Evolutionary conservation across 1,140 invertebrate genomes (phyloP).

Genomic region (Arion vulgaris): DNA sequence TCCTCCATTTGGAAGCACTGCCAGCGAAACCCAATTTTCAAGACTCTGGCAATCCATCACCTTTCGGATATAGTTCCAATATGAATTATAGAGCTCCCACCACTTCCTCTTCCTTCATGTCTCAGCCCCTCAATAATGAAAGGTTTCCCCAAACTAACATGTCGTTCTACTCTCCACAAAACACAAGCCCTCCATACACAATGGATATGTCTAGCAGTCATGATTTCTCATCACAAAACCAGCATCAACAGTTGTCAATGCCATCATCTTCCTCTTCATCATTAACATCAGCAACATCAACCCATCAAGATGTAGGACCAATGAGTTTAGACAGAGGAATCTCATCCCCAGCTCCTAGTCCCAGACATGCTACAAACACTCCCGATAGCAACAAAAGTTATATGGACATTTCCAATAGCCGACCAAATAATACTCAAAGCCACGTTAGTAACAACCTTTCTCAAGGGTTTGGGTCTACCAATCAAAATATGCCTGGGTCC

Average conservation of each 20-base stretch:
- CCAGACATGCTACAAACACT: constrained; percentile 14
- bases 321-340: neutral
- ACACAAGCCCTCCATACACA: neutral
- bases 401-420: constrained; percentile 21
- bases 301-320: neutral
- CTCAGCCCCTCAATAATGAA: neutral
- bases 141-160: neutral
- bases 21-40: constrained; percentile 1
- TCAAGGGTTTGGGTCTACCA: neutral
- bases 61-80: constrained; percentile 19
- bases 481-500: neutral
- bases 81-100: constrained; percentile 23
- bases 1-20: constrained; percentile 11
- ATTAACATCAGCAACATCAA: neutral
- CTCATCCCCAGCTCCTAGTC: constrained; percentile 17
- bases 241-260: constrained; percentile 16
- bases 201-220: constrained; percentile 3
- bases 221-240: constrained; percentile 4
- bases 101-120: constrained; percentile 23
- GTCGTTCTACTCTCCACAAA: neutral
- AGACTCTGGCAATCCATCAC: neutral
- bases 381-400: constrained; percentile 28
- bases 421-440: neutral
- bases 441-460: neutral
- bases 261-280: constrained; percentile 13